These are phyloP conservation scores for Myrmecophaga tridactyla DNA, from an alignment of 2,113 vertebrate genomes.

Conservation along the genomic window DNA sequence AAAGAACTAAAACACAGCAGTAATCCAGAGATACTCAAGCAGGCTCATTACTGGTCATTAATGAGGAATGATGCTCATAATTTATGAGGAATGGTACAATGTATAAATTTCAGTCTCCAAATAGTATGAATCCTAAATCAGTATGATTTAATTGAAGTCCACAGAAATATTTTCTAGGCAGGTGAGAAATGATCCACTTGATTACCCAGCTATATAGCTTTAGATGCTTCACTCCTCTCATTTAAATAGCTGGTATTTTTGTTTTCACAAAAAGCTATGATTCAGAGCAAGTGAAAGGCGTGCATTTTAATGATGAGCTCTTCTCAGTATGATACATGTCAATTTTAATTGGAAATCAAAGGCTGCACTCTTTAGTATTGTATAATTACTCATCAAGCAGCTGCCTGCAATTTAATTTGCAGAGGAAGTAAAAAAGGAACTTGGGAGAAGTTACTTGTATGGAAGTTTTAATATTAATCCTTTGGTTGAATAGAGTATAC, in stretches of 20 bases:
- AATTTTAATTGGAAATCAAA: neutral
- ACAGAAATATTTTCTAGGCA: neutral
- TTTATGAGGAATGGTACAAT: neutral
- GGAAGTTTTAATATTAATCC: neutral
- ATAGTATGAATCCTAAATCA: neutral
- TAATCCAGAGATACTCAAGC: no score
- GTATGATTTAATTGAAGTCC: neutral
- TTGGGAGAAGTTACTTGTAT: neutral
- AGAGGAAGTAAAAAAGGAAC: neutral
- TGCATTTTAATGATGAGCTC: neutral
- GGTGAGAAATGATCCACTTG: neutral
- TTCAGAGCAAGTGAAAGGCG: neutral
- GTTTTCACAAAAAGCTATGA: neutral
- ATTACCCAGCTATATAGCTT: neutral
- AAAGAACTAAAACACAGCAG: neutral
- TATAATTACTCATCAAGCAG: neutral
- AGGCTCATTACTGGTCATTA: neutral
- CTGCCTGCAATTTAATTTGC: neutral
- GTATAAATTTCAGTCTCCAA: neutral
- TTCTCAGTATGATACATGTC: neutral
- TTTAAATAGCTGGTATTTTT: slow-evolving; percentile 22
- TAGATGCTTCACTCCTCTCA: neutral
- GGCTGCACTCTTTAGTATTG: neutral
- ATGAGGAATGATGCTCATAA: neutral
- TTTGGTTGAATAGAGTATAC: neutral